Percentiles rank a stretch among this genome's conserved stretches.
phyloP scores from a whole-genome alignment of 2,113 vertebrate species.

The Rhineura floridana region DNA sequence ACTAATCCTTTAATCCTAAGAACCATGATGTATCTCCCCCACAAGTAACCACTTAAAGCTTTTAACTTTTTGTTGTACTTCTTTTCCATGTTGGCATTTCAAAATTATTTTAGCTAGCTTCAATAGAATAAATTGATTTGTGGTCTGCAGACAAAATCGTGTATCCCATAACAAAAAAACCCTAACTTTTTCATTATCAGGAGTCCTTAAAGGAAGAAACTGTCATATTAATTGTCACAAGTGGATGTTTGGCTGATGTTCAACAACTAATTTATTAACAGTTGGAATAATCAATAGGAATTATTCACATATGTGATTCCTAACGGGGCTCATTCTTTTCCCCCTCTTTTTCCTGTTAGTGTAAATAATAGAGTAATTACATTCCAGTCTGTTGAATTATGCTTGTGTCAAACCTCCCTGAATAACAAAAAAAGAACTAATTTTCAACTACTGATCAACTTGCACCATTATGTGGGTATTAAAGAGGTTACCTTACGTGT shows the following conservation, averaged over 20 bases:
- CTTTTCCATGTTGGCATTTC: not conserved
- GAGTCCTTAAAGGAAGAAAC: constrained; percentile 52
- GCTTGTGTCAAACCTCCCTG: constrained; percentile 23
- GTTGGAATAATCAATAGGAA: constrained; percentile 33
- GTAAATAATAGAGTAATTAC: constrained; percentile 53
- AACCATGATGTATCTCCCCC: constrained; percentile 15
- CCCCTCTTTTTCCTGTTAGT: not conserved
- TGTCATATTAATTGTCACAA: constrained; percentile 23
- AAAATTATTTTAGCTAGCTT: not conserved
- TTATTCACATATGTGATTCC: constrained; percentile 9
- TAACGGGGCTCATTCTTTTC: constrained; percentile 18
- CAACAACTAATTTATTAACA: constrained; percentile 36
- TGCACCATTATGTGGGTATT: not conserved
- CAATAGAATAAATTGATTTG: not conserved
- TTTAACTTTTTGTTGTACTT: constrained; percentile 6
- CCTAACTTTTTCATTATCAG: constrained; percentile 9
- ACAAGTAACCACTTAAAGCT: constrained; percentile 8
- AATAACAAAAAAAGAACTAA: constrained; percentile 39
- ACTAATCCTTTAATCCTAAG: constrained; percentile 4
- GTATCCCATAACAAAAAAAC: constrained; percentile 11
- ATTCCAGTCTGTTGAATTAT: constrained; percentile 52
- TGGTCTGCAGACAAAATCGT: not conserved
- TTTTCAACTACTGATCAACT: not conserved
- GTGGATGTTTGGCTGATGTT: constrained; percentile 16
- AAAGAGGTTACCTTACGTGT: constrained; percentile 21